Conservation (phyloP, 1,140 invertebrate species). For the Aporrectodea caliginosa region DNA sequence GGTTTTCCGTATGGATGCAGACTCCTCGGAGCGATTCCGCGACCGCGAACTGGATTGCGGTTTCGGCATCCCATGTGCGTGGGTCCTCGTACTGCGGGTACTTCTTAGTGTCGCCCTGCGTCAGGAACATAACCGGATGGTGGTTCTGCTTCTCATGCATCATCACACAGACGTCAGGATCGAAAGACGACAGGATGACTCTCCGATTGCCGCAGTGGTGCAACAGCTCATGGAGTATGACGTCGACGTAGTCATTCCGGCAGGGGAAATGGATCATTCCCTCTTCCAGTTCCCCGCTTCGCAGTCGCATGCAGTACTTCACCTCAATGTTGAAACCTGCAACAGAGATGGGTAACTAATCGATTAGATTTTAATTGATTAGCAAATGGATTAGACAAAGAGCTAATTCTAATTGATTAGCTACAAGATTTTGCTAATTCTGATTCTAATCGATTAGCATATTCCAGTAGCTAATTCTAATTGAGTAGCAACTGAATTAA, state of each 20-base stretch:
- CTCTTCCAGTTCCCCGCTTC: conserved; percentile 4
- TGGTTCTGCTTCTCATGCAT: conserved; percentile 87
- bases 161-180: conserved; percentile 48
- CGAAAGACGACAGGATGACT: conserved; percentile 14
- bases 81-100: conserved; percentile 80
- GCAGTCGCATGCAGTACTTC: conserved; percentile 23
- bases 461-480: no score
- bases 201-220: background rate
- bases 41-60: conserved; percentile 73
- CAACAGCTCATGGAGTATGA: conserved; percentile 10
- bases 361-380: no score
- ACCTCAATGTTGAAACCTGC: conserved; percentile 17
- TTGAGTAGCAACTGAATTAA: no score
- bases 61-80: conserved; percentile 72
- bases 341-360: no score
- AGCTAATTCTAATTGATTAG: no score
- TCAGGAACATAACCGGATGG: conserved; percentile 90
- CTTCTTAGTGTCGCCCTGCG: conserved; percentile 74
- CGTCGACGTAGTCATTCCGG: conserved; percentile 28
- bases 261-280: conserved; percentile 3
- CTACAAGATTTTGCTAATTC: no score
- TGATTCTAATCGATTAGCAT: no score
- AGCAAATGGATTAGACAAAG: no score
- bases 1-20: conserved; percentile 85
- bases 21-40: conserved; percentile 64